Percentiles rank a stretch among this genome's conserved stretches.
Evolutionary conservation across 2,888 invertebrate species (phyloP).

Genomic region (Autographa gamma): DNA sequence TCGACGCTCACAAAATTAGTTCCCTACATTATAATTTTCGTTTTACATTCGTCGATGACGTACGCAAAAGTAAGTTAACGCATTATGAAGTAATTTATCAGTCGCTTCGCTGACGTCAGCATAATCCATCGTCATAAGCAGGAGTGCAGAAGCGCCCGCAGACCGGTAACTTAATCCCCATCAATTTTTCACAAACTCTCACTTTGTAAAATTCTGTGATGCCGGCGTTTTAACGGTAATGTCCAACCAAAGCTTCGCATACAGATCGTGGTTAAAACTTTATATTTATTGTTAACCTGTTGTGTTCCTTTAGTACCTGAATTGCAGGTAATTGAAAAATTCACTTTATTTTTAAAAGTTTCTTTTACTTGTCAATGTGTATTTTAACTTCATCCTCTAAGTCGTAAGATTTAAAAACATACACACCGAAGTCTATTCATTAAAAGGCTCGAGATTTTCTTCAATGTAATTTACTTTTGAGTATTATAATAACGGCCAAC

Average conservation of each 20-base stretch:
- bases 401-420: too few species aligned
- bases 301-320: background rate
- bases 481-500: background rate
- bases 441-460: too few species aligned
- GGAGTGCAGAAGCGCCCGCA: slow-evolving; percentile 62
- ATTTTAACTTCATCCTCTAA: too few species aligned
- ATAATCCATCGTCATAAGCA: slow-evolving; percentile 74
- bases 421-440: too few species aligned
- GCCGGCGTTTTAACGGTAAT: slow-evolving; percentile 11
- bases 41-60: slow-evolving; percentile 43
- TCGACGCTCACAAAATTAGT: slow-evolving; percentile 28
- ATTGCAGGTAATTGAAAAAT: too few species aligned
- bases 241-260: background rate
- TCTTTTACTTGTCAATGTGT: too few species aligned
- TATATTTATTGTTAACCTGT: background rate
- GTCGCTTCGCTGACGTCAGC: slow-evolving; percentile 58
- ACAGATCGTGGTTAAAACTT: background rate
- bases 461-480: too few species aligned
- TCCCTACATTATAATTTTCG: slow-evolving; percentile 61
- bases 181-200: slow-evolving; percentile 62
- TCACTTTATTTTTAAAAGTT: too few species aligned
- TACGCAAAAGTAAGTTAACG: slow-evolving; percentile 54
- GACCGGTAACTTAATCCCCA: slow-evolving; percentile 65
- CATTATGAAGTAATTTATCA: slow-evolving; percentile 71
- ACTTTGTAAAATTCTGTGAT: slow-evolving; percentile 32